These are phyloP conservation scores for Pangasius djambal DNA, from an alignment of 2,797 vertebrate species.

Conservation along the genomic window DNA sequence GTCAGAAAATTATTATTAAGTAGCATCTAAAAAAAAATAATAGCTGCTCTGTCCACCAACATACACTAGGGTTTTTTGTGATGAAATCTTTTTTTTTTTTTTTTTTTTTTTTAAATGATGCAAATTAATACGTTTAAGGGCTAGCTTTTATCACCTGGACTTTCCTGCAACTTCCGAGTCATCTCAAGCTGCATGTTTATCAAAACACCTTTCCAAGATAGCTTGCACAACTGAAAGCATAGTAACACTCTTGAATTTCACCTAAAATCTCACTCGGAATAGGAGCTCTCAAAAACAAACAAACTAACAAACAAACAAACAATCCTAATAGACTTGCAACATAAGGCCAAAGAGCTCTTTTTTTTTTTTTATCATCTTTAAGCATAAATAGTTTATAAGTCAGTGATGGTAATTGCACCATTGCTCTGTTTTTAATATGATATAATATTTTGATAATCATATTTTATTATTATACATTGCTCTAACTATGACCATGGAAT, in stretches of 20 bases:
- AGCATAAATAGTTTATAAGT: too few species aligned
- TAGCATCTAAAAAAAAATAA: background rate
- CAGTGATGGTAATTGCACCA: conserved; percentile 3
- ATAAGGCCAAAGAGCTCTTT: background rate
- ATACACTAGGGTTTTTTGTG: background rate
- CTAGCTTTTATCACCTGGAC: background rate
- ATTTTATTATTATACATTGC: background rate
- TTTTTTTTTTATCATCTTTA: background rate
- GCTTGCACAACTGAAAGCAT: background rate
- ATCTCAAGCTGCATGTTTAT: background rate
- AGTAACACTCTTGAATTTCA: background rate
- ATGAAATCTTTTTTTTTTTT: background rate
- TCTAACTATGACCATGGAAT: background rate
- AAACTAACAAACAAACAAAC: background rate
- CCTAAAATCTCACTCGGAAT: background rate
- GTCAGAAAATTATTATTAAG: background rate
- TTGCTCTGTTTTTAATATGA: conserved; percentile 3
- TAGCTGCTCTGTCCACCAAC: background rate
- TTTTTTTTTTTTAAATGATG: background rate
- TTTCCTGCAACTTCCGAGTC: background rate
- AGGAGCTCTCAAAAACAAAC: background rate
- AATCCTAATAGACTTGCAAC: background rate
- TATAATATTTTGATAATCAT: too few species aligned
- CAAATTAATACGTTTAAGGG: background rate
- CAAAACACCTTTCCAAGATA: background rate